Conservation (phyloP, 2,113 vertebrate genomes). For the Callithrix jacchus region DNA sequence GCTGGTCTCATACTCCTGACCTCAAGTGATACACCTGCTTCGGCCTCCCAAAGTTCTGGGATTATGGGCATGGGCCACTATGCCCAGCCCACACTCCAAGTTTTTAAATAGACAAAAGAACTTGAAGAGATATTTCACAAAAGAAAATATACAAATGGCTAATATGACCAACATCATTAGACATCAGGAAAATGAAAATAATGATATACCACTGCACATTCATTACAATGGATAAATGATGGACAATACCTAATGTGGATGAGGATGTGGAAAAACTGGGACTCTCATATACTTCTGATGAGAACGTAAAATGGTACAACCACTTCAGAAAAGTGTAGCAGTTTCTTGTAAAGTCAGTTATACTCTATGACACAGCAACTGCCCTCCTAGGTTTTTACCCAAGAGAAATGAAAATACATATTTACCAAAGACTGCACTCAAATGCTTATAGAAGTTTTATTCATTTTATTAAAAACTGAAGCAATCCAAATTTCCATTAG, state of each 20-base stretch:
- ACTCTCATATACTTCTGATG: not conserved
- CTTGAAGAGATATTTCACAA: not conserved
- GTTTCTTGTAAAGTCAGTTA: conserved; percentile 18
- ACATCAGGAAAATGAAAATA: not conserved
- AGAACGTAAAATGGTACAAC: not conserved
- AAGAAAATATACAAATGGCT: not conserved
- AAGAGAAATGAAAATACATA: not conserved
- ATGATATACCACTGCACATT: not conserved
- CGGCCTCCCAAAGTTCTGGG: too few species aligned
- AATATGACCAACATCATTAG: not conserved
- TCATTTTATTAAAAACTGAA: conserved; percentile 23
- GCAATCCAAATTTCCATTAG: not conserved
- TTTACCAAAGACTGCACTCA: not conserved
- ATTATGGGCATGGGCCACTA: too few species aligned
- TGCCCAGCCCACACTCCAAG: not conserved
- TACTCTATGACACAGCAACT: not conserved
- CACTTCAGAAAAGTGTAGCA: not conserved
- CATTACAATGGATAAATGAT: not conserved
- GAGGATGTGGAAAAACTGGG: not conserved
- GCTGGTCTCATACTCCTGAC: too few species aligned
- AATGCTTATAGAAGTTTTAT: not conserved
- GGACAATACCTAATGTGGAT: not conserved
- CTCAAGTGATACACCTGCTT: too few species aligned
- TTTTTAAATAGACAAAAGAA: conserved; percentile 25
- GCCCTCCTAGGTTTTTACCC: not conserved